Base-by-base conservation (phyloP, 2,797 vertebrate species). In the Lacerta bilineata region DNA sequence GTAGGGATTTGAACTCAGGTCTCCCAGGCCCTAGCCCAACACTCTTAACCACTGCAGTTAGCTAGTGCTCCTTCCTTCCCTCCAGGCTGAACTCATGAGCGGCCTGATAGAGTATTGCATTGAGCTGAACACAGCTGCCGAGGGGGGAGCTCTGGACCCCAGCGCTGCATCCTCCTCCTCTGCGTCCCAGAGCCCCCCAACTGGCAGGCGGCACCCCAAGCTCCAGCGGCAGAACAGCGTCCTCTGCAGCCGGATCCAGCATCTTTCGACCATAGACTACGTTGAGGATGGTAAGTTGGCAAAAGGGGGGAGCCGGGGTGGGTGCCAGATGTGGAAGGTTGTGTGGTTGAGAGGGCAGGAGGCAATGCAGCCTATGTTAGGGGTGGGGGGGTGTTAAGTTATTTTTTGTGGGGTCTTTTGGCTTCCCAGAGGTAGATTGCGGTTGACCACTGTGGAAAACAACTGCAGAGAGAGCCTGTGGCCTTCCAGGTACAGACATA, bases 91-190 rank as follows among this genome's bases (percentile, higher is more conserved):
- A 95, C 96, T 99, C 43, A 99, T 99, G 98, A 99, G 98, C 8
- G 96, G 98, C 76, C 97, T 99, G 90, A 99, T 99, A 2, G 98
- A 99, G 94, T 98, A 98, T 95, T 98, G 98, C 79, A 98, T 99
- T 84, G 98, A 99, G 96, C 97, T 99, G 90, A 97, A 93, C 89
- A 94, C 94, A 0, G 94, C 96, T 1, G 94, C 95, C 0, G 97
- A 95, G 90, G 86, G 91, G 0, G 85, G 93, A 0, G 94, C 93
- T 0, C 94, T 96, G 0, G 97, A 96, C 1, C 69, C 86, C 10
- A 13, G 87, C 4, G 18, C 55, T 0, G 90, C 94, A 29, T 93
- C 95, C 3, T 23, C 78, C 11, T 7, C 78, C 33, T 23, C 79
- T 1, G 90, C 94, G 82, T 33, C 96, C 10, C 82, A 41, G 0